Base-by-base conservation (phyloP, 2,888 invertebrate genomes). In the Noctua pronuba region DNA sequence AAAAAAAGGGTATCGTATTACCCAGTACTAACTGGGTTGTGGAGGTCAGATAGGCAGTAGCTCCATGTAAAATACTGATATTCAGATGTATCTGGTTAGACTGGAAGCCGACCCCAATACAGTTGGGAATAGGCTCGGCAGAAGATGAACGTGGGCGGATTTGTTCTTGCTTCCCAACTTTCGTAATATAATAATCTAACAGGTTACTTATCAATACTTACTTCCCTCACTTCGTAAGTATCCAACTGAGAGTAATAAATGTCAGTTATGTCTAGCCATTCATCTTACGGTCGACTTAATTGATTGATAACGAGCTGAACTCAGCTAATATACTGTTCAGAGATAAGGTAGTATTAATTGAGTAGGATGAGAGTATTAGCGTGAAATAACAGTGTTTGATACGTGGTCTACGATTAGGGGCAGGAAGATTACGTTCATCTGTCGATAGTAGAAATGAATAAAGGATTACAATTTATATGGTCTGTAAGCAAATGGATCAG, bases 221-320 rank as follows among this genome's bases (percentile, higher is more conserved):
- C 31, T 4, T 41, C 41, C 4, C 6, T 46, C n/a, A 31, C 58
- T 21, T 44, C 16, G 52, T 21, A 49, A 55, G 31, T 65, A 62
- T n/a, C n/a, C 6, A 49, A 41, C 18, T 24, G 31, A 58, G 52
- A 6, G 35, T 35, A 64, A 66, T 55, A 24, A 55, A 79, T 49
- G 7, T 60, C 41, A 60, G 44, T 44, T 35, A 38, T 44, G 28
- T 60, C 65, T 35, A 60, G 28, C 21, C 73, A 67, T 67, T 38
- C 6, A 68, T 64, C 44, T 80, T 62, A 41, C 28, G 38, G 67
- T 31, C n/a, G 31, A 73, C 21, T 64, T 79, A 55, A 80, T 80
- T 68, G 73, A 79, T 79, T 73, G 55, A 79, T 68, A 68, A 46
- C 38, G 44, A 73, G 52, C 74, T 55, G 2, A 55, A 55, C 44